A percentile compares a stretch with the other conserved stretches of the same genome.
These are phyloP conservation scores for Muntiacus muntjak DNA, from an alignment of 2,113 vertebrate species.

Conservation along the genomic window DNA sequence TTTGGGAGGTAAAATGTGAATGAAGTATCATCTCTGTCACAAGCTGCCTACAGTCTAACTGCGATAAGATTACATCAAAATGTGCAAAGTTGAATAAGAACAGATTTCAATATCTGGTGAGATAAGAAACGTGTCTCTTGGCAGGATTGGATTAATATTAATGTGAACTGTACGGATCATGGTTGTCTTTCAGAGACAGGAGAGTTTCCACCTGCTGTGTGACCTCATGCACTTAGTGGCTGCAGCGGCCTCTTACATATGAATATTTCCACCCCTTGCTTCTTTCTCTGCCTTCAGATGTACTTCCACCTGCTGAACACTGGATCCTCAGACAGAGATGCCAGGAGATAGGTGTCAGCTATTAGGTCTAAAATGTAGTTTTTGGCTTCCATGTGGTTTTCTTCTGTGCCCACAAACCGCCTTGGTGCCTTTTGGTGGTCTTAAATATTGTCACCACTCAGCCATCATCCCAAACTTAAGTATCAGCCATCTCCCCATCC, in stretches of 20 bases:
- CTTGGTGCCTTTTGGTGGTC: not conserved
- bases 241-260: not conserved
- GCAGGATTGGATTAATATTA: constrained; percentile 17
- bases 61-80: not conserved
- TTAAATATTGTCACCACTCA: not conserved
- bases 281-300: not conserved
- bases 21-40: not conserved
- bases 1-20: constrained; percentile 9
- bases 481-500: not conserved
- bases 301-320: not conserved
- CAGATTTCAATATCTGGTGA: constrained; percentile 21
- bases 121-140: not conserved
- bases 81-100: constrained; percentile 21
- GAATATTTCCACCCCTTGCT: not conserved
- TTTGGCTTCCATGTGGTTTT: not conserved
- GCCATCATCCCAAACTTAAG: not conserved
- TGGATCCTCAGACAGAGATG: not conserved
- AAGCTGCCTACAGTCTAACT: not conserved
- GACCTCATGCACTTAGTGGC: not conserved
- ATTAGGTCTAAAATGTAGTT: not conserved
- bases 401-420: not conserved
- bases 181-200: not conserved
- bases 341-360: not conserved
- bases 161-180: not conserved
- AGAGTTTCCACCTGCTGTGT: not conserved